Evolutionary conservation across 1,140 invertebrate species (phyloP), one percentile per base, ranked within the genome.

Genomic region (Temnothorax longispinosus): DNA sequence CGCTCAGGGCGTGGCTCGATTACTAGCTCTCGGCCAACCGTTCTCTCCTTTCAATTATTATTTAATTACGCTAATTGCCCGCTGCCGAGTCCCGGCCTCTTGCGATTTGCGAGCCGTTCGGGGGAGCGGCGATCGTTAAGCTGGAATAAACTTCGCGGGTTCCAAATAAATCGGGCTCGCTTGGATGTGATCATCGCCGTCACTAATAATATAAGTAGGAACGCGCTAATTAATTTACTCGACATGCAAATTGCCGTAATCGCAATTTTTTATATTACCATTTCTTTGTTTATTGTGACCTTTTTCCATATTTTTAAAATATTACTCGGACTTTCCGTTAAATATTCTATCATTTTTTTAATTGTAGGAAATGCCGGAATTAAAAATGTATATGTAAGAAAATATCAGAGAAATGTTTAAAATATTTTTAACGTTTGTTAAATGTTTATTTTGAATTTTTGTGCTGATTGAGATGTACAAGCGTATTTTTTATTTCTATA

Each of bases 21-120:
- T 91, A 91, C 87, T 76, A 80, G 69, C 88, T 87, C 72, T 81
- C 91, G 91, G 71, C 94, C 93, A 94, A 92, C 92, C 94, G 91
- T 91, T 91, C 93, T 90, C 91, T 93, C 89, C 92, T 92, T 91
- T 93, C 94, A 93, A 95, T 94, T 94, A 95, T 93, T 94, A 94
- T 94, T 95, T 94, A 93, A 94, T 94, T 94, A 88, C 86, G 88
- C 85, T 89, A 89, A 90, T 85, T 89, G 88, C 50, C 69, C 50
- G n/a, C 15, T 18, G 56, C 52, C 52, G 54, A 54, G 82, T 50
- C 47, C n/a, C 41, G 50, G 54, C 85, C 88, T 67, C 62, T 75
- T 74, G 84, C 84, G 74, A 89, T 74, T 72, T 69, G 64, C 71
- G 32, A 44, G 50, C 11, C 87, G 75, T 54, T 47, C 58, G 44